These are phyloP conservation scores for Sternotherus odoratus DNA, from an alignment of 2,797 vertebrate species.

Conservation along the genomic window DNA sequence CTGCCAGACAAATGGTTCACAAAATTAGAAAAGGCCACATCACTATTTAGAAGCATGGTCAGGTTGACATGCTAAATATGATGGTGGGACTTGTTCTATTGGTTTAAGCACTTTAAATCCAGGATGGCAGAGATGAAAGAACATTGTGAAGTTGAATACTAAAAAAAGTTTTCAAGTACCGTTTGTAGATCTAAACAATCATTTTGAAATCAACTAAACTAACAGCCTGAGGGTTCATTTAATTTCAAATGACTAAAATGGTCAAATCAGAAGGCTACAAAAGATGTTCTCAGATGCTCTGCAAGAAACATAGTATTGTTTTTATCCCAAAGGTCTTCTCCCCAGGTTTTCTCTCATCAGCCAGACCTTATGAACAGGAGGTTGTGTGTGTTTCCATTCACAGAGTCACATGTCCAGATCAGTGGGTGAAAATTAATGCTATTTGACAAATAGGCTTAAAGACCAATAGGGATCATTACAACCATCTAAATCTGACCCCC, in stretches of 20 bases:
- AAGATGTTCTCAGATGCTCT: slow-evolving; percentile 5
- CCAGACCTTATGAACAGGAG: background rate
- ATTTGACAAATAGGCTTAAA: slow-evolving; percentile 51
- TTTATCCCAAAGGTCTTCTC: slow-evolving; percentile 31
- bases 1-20: background rate
- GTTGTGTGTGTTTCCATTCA: slow-evolving; percentile 33
- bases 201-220: background rate
- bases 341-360: slow-evolving; percentile 9
- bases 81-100: background rate
- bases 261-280: background rate
- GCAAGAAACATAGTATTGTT: slow-evolving; percentile 37
- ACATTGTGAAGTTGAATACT: background rate
- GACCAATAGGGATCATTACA: slow-evolving; percentile 25
- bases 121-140: background rate
- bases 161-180: background rate
- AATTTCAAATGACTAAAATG: background rate
- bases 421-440: slow-evolving; percentile 55
- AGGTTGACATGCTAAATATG: background rate
- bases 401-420: slow-evolving; percentile 45
- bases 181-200: background rate
- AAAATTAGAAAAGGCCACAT: background rate
- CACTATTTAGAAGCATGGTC: background rate
- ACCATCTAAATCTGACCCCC: slow-evolving; percentile 37
- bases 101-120: background rate
- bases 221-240: background rate